These are phyloP conservation scores for Chaetoderma sp. DNA, from an alignment of 2,888 invertebrate species.

Conservation along the genomic window DNA sequence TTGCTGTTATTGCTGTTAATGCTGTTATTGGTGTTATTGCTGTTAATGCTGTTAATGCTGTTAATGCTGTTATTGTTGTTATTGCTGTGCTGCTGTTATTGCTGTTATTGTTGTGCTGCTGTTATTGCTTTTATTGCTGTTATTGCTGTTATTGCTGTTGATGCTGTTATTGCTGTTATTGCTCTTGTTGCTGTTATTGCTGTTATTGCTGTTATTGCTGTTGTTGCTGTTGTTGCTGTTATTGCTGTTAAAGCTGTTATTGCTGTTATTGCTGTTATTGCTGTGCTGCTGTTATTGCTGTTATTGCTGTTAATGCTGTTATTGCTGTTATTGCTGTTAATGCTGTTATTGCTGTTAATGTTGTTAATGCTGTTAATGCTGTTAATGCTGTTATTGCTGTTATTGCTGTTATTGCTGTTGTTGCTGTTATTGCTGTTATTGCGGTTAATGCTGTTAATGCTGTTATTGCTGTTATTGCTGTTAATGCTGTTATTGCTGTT, in stretches of 20 bases:
- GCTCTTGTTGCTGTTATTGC: neutral
- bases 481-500: neutral
- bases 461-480: neutral
- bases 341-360: neutral
- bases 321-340: neutral
- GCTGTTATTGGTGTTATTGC: no score
- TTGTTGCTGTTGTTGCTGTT: neutral
- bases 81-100: neutral
- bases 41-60: neutral
- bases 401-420: neutral
- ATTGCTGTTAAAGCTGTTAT: neutral
- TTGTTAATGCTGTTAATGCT: no score
- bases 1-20: neutral
- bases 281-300: constrained; percentile 1
- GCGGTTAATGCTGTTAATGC: neutral
- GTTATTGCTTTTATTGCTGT: no score
- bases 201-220: neutral
- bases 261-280: constrained; percentile 1
- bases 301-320: neutral
- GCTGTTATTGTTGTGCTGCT: no score
- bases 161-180: neutral
- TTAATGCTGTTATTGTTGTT: neutral
- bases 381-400: neutral
- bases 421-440: neutral
- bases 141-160: constrained; percentile 1